Evolutionary conservation across 2,888 invertebrate species (phyloP).

Genomic region (Volucella zonaria): DNA sequence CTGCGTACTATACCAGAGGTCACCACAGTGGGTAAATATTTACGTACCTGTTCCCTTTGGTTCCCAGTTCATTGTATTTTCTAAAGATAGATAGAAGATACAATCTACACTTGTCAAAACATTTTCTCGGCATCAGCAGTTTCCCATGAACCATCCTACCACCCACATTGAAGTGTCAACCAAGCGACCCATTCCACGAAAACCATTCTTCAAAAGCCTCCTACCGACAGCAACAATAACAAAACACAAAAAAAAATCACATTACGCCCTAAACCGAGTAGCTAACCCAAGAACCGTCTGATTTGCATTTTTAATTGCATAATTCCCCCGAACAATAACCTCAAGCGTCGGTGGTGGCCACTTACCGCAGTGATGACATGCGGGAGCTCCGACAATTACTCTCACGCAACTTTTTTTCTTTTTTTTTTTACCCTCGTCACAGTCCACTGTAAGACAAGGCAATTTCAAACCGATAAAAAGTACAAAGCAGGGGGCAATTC

Average conservation of each 20-base stretch:
- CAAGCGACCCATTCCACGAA: not conserved
- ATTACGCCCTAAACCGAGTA: conserved; percentile 21
- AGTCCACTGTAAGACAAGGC: conserved; percentile 16
- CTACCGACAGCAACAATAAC: not conserved
- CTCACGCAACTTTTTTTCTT: conserved; percentile 63
- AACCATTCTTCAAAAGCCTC: not conserved
- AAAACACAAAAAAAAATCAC: not conserved
- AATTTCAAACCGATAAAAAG: conserved; percentile 40
- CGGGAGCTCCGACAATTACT: conserved; percentile 60
- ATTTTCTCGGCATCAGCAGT: too few species aligned
- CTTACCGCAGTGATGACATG: conserved; percentile 44
- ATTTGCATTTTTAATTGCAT: conserved; percentile 45
- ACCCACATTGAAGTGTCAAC: not conserved
- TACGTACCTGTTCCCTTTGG: too few species aligned
- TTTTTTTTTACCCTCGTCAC: conserved; percentile 13
- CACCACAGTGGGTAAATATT: too few species aligned
- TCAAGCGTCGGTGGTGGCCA: conserved; percentile 28
- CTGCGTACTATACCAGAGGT: too few species aligned
- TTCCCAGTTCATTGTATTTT: too few species aligned
- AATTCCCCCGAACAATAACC: conserved; percentile 50
- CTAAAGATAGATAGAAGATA: too few species aligned
- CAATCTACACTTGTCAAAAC: too few species aligned
- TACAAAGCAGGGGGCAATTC: conserved; percentile 39
- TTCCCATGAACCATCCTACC: not conserved
- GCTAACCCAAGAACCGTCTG: conserved; percentile 6